phyloP scores from a whole-genome alignment of 2,888 invertebrate species.

The Erebia palarica region DNA sequence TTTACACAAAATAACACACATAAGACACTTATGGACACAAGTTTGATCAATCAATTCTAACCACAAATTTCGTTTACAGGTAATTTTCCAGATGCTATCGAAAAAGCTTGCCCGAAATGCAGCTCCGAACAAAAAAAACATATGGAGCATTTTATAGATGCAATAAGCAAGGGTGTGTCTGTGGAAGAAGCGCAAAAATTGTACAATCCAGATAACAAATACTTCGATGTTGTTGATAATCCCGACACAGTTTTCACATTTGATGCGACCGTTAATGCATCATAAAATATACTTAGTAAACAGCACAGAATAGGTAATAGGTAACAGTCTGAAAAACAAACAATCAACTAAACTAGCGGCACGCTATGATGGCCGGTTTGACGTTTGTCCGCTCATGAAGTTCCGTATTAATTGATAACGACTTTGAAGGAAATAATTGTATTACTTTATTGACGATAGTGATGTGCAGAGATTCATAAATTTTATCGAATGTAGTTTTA shows the following conservation, averaged over 20 bases:
- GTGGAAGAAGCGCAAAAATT: neutral
- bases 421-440: no score
- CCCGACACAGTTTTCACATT: neutral
- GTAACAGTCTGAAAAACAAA: neutral
- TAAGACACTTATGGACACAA: no score
- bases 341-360: no score
- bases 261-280: neutral
- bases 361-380: no score
- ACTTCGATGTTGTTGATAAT: slow-evolving; percentile 9
- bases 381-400: no score
- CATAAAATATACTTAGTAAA: neutral
- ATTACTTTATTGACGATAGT: no score
- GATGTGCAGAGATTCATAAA: no score
- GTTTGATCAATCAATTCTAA: no score
- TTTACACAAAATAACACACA: no score
- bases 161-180: neutral
- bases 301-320: no score
- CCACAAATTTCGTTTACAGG: neutral
- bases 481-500: no score
- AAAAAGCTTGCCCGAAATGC: slow-evolving; percentile 10
- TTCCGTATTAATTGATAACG: no score
- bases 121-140: neutral
- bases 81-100: neutral
- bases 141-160: neutral
- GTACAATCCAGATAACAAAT: slow-evolving; percentile 2